Evolutionary conservation across 2,797 vertebrate genomes (phyloP), one percentile per base, ranked within the genome.

Genomic region (Ptychobarbus kaznakovi): DNA sequence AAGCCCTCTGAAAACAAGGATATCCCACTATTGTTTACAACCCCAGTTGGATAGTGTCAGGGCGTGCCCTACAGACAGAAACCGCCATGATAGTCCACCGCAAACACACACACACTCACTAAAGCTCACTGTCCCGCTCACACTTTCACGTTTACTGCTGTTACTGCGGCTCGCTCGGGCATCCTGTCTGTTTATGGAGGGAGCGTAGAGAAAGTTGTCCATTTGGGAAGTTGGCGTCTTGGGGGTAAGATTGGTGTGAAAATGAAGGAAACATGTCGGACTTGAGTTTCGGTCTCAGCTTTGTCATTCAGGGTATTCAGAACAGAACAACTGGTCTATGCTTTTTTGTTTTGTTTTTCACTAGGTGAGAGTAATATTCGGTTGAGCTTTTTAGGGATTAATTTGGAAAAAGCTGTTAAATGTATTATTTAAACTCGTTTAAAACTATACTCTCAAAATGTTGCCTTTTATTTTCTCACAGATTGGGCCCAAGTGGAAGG

Each of bases 401-500:
- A 28, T 46, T 46, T 73, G 32, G 44, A 1, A 22, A 44, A 73
- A 66, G 35, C 11, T 61, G n/a, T 22, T 6, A 53, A 10, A 42
- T 73, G 12, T 44, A 35, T 46, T 42, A 35, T 79, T 83, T 66
- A 35, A 73, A 49, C 6, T 73, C 35, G 10, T 61, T 42, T 49
- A 22, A 66, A 83, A 58, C 22, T 53, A 49, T 44, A 20, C 20
- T 75, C 12, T 53, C 18, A 76, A 18, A 25, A 32, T 1, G 78
- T 35, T 70, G 13, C 86, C 9, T 73, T 44, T 84, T 73, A 86
- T 12, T 76, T 65, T 82, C 25, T 51, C 70, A 88, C 91, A 99
- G 98, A 98, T 99, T 85, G 98, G 98, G 20, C 97, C 98, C 32
- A 98, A 97, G 91, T 99, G 98, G 98, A 99, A 98, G 91, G 98